These are phyloP conservation scores for Lasius fuliginosus DNA, from an alignment of 2,888 invertebrate species.

Conservation along the genomic window DNA sequence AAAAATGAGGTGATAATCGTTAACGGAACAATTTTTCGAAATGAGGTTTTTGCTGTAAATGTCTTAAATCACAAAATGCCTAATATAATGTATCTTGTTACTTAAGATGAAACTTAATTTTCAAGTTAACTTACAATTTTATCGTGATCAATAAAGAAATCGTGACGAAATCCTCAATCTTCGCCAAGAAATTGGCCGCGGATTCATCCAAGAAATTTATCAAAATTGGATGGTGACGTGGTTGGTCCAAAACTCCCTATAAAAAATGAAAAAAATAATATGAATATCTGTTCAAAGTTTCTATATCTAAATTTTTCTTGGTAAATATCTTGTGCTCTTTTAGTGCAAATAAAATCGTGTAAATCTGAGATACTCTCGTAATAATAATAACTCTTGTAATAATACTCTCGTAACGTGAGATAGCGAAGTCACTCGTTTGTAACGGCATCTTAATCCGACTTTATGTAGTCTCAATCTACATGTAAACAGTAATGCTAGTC, in stretches of 20 bases:
- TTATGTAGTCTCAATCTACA: conserved; percentile 17
- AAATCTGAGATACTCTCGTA: conserved; percentile 16
- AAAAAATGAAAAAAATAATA: not conserved
- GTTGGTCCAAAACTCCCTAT: not conserved
- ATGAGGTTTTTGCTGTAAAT: not conserved
- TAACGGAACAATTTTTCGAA: not conserved
- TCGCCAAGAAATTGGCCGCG: not conserved
- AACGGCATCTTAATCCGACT: conserved; percentile 3
- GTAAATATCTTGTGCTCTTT: not conserved
- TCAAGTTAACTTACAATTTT: not conserved
- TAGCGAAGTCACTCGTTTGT: conserved; percentile 5
- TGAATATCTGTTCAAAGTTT: not conserved
- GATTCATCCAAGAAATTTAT: not conserved
- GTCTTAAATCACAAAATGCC: not conserved
- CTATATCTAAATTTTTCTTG: not conserved
- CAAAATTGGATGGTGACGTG: not conserved
- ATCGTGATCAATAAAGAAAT: not conserved
- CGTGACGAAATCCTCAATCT: not conserved
- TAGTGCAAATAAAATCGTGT: not conserved
- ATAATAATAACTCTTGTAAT: not conserved
- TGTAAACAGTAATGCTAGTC: conserved; percentile 25
- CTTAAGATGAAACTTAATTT: not conserved
- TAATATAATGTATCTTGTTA: not conserved
- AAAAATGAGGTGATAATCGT: not conserved
- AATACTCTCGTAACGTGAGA: conserved; percentile 35